Base-by-base conservation (phyloP, 1,140 invertebrate genomes). In the Drosophila insularis region DNA sequence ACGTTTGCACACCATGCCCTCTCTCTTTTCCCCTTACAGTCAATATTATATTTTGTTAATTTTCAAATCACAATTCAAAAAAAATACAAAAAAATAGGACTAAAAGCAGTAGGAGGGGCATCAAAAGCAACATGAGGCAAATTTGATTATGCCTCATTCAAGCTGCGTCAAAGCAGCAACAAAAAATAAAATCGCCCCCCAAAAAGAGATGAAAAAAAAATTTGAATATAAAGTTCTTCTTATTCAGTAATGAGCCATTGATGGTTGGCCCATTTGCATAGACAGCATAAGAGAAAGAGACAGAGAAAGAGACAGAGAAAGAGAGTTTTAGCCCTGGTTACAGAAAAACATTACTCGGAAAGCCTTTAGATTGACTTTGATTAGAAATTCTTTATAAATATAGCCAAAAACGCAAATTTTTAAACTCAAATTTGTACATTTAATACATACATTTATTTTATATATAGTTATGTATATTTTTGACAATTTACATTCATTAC, bases 61-160 rank as follows among this genome's bases (percentile, higher is more conserved):
- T 86, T 87, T 87, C 79, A 87, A 87, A 87, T 86, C 79, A 82
- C 78, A 87, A 73, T 54, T 37, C 35, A 37, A 66, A 43, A 46
- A 50, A 40, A 61, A 40, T 37, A 50, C 35, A 61, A 39, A 54
- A 62, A 55, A 11, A 37, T 21, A 37, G 32, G 40, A 43, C 13
- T 11, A 59, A 23, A 17, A 69, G 71, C 68, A 46, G 17, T 10
- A 19, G 43, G 43, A 17, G 43, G 14, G 43, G 43, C 43, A 8
- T 4, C 14, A 58, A 32, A 27, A 69, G 71, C 71, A 58, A 78
- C 80, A 69, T 81, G 72, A 82, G 71, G 80, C 75, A 86, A 86
- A 87, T 87, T 79, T 86, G 71, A 86, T 86, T 87, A 86, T 76
- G 66, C 63, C 67, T 53, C 68, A 61, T 68, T 85, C 73, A 80